A percentile compares a stretch with the other conserved stretches of the same genome.
phyloP scores from a whole-genome alignment of 2,113 vertebrate species.

The Heloderma charlesbogerti region DNA sequence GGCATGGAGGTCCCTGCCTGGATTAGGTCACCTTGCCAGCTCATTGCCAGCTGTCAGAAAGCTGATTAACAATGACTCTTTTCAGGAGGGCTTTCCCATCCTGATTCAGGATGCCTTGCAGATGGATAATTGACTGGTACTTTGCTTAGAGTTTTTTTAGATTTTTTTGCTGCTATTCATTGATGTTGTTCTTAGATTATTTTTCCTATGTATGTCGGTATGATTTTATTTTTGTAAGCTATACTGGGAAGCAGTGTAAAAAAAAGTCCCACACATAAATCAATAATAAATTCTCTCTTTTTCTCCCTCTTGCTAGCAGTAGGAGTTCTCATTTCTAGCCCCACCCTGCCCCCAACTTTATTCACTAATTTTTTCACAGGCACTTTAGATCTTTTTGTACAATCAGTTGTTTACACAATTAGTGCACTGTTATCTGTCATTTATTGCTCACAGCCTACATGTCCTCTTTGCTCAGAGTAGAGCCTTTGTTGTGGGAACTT shows the following conservation, averaged over 20 bases:
- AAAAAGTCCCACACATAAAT: not conserved
- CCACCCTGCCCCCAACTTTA: not conserved
- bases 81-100: not conserved
- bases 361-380: too few species aligned
- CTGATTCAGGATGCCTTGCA: not conserved
- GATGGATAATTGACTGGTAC: not conserved
- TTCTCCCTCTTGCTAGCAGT: not conserved
- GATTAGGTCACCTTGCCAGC: not conserved
- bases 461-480: not conserved
- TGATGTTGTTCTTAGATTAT: not conserved
- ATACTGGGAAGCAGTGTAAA: not conserved
- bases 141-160: not conserved
- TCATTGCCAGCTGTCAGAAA: not conserved
- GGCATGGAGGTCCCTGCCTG: not conserved
- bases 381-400: not conserved
- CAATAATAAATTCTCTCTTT: not conserved
- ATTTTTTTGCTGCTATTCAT: not conserved
- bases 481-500: not conserved
- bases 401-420: not conserved
- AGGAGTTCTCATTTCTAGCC: not conserved
- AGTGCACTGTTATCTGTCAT: not conserved
- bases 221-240: not conserved
- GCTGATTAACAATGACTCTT: not conserved
- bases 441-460: not conserved
- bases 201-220: not conserved